phyloP scores from a whole-genome alignment of 1,140 invertebrate species.

The Lithobius niger region DNA sequence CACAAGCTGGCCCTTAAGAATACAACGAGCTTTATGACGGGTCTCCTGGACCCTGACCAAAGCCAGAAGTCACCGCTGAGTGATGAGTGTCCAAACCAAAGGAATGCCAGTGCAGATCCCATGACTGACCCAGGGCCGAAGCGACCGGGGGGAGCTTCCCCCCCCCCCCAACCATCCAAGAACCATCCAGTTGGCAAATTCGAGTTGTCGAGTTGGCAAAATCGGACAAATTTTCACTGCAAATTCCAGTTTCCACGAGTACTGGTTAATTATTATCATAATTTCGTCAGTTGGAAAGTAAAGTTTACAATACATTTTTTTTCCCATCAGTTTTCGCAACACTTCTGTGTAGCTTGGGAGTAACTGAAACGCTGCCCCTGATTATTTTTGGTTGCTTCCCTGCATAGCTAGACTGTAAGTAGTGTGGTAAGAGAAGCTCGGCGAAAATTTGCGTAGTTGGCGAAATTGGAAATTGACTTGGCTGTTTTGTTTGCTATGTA shows the following conservation, averaged over 20 bases:
- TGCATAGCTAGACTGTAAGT: too few species aligned
- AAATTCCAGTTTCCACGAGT: too few species aligned
- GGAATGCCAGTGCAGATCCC: background rate
- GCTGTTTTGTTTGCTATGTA: too few species aligned
- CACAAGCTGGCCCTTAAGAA: background rate
- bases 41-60: background rate
- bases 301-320: background rate
- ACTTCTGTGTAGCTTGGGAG: too few species aligned
- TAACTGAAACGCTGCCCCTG: too few species aligned
- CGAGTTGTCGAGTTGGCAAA: background rate
- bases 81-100: background rate
- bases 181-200: background rate
- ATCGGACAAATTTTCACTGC: too few species aligned
- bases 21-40: background rate
- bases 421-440: too few species aligned
- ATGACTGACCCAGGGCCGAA: background rate
- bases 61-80: background rate
- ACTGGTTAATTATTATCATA: too few species aligned
- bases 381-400: too few species aligned
- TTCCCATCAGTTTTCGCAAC: background rate
- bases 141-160: background rate
- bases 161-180: background rate
- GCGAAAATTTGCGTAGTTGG: too few species aligned
- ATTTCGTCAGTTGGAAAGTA: background rate
- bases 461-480: too few species aligned